Evolutionary conservation across 2,113 vertebrate genomes (phyloP).

Genomic region (Mastomys natalensis): DNA sequence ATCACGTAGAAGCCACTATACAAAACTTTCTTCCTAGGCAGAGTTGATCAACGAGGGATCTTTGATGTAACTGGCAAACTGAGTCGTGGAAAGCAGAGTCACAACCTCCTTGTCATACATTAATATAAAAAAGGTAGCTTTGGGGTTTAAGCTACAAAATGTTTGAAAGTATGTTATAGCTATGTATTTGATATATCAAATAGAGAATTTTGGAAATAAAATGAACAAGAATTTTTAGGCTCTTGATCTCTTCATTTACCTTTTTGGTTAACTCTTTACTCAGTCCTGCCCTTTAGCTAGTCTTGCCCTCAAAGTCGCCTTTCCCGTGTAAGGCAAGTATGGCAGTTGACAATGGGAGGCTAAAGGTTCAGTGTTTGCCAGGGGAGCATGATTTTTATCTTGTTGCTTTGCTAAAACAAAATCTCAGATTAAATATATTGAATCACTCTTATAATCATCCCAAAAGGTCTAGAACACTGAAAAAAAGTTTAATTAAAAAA

Average conservation of each 20-base stretch:
- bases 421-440: slow-evolving; percentile 38
- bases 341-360: not conserved
- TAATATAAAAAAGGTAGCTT: not conserved
- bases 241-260: not conserved
- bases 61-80: not conserved
- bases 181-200: slow-evolving; percentile 9
- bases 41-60: not conserved
- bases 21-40: slow-evolving; percentile 31
- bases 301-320: not conserved
- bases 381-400: not conserved
- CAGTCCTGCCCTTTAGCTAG: not conserved
- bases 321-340: not conserved
- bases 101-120: not conserved
- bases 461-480: not conserved
- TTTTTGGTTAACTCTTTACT: not conserved
- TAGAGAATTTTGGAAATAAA: not conserved
- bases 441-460: slow-evolving; percentile 25
- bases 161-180: not conserved
- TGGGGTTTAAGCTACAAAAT: not conserved
- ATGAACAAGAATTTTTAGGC: slow-evolving; percentile 35
- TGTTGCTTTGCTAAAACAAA: slow-evolving; percentile 53
- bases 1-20: not conserved
- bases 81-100: not conserved
- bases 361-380: not conserved
- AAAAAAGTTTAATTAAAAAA: slow-evolving; percentile 26